Conservation (phyloP, 2,797 vertebrate genomes). For the Echeneis naucrates region DNA sequence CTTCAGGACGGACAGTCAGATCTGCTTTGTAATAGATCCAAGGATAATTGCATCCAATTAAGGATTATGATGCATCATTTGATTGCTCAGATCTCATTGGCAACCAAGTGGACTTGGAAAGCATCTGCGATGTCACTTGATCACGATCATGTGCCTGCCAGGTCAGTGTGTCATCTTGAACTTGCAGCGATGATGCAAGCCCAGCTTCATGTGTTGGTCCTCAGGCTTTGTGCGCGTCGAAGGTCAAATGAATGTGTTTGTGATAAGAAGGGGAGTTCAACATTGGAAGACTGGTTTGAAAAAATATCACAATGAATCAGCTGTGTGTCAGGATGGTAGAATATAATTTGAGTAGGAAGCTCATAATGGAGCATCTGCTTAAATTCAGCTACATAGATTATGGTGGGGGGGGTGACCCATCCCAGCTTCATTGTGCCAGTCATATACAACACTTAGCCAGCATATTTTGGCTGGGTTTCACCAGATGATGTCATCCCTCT, state of each 20-base stretch:
- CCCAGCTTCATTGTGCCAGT: slow-evolving; percentile 1
- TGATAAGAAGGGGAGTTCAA: slow-evolving; percentile 9
- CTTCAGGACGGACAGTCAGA: not conserved
- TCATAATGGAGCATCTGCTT: slow-evolving; percentile 9
- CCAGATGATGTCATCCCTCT: slow-evolving; percentile 26
- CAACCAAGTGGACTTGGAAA: not conserved
- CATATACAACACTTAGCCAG: not conserved
- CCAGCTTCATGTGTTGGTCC: slow-evolving; percentile 30
- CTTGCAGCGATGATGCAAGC: slow-evolving; percentile 13
- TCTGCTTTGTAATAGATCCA: not conserved
- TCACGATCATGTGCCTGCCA: slow-evolving; percentile 15
- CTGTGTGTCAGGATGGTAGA: too few species aligned
- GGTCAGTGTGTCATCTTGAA: slow-evolving; percentile 38
- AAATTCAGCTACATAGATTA: slow-evolving; percentile 8
- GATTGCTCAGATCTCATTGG: not conserved
- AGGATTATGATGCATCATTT: not conserved
- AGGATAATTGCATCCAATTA: not conserved
- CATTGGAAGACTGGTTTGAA: not conserved
- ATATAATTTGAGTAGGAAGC: slow-evolving; percentile 15
- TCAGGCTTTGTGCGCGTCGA: slow-evolving; percentile 28
- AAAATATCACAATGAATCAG: slow-evolving; percentile 19
- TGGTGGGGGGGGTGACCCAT: slow-evolving; percentile 18
- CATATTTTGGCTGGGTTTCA: slow-evolving; percentile 23
- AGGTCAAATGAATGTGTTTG: slow-evolving; percentile 47
- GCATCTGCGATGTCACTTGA: slow-evolving; percentile 27